Evolutionary conservation across 2,888 invertebrate genomes (phyloP), one percentile per base, ranked within the genome.

Genomic region (Campopleginae sp.): DNA sequence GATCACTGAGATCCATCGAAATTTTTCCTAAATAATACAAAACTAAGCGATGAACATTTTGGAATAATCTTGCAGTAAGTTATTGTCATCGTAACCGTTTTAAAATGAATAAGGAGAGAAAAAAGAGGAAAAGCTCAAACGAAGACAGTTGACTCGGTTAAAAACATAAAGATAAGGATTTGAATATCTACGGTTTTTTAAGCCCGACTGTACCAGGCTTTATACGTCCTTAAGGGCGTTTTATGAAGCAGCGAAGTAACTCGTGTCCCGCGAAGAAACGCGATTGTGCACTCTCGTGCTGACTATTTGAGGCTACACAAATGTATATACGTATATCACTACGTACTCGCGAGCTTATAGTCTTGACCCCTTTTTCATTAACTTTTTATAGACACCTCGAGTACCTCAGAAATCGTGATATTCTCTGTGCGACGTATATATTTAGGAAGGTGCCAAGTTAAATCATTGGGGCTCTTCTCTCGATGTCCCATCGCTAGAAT

Each of bases 321-420:
- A 38, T 10, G 8, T 19, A 31, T 78, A 31, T 12, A 46, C n/a
- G 31, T n/a, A 17, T 65, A 74, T 33, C 10, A 31, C 44, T 48
- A 31, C 23, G 31, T 68, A 63, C 42, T 72, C 63, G 58, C 63
- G 33, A 38, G 65, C 31, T 48, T 44, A 78, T 70, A 86, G 63
- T 86, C 86, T 86, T 86, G 86, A 86, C 86, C 86, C 74, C 82
- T 86, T 86, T 86, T 80, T 77, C 80, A 70, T 77, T 80, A 80
- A 86, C 51, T 80, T 80, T 83, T 80, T 80, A 80, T 80, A 86
- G 76, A 44, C 38, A 38, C 72, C 68, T 68, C 58, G 63, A 19
- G 38, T 23, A 74, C 74, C 31, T 74, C 70, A 63, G 42, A 54
- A 75, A 85, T 63, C 42, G 54, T 48, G 61, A 42, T 85, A 79